These are phyloP conservation scores for Clarias laeviceps DNA, from an alignment of 2,797 vertebrate genomes.

Conservation along the genomic window DNA sequence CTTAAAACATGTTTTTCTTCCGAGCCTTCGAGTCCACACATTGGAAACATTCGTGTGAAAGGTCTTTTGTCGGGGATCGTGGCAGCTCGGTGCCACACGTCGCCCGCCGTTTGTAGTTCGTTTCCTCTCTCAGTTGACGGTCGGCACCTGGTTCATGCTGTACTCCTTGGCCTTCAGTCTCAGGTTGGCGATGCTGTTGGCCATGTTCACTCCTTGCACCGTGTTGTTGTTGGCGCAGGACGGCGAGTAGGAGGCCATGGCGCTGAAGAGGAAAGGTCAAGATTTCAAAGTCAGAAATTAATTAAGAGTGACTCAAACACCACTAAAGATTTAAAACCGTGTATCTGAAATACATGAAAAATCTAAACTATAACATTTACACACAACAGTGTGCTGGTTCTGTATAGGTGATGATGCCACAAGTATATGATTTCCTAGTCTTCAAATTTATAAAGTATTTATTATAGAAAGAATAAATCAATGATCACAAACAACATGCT, in stretches of 20 bases:
- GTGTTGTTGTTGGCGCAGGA: conserved; percentile 91
- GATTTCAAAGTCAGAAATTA: not conserved
- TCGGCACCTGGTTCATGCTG: conserved; percentile 99
- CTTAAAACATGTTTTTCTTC: conserved; percentile 31
- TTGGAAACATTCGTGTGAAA: conserved; percentile 6
- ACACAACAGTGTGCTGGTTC: not conserved
- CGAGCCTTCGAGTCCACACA: conserved; percentile 19
- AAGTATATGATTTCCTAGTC: not conserved
- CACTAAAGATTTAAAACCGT: not conserved
- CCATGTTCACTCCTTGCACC: conserved; percentile 96
- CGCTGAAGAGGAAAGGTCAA: conserved; percentile 71
- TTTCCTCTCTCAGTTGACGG: conserved; percentile 86
- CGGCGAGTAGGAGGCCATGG: conserved; percentile 94
- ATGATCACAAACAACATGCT: too few relatives aligned
- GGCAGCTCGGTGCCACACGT: conserved; percentile 11
- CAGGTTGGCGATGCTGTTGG: conserved; percentile 99
- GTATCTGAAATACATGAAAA: not conserved
- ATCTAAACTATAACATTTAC: not conserved
- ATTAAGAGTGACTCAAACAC: not conserved
- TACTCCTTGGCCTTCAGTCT: conserved; percentile 99
- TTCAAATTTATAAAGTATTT: too few relatives aligned
- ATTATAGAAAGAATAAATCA: too few relatives aligned
- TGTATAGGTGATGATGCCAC: not conserved
- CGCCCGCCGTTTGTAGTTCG: conserved; percentile 26
- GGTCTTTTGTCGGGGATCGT: conserved; percentile 27